Evolutionary conservation across 2,888 invertebrate genomes (phyloP).

Genomic region (Cyaniris semiargus): DNA sequence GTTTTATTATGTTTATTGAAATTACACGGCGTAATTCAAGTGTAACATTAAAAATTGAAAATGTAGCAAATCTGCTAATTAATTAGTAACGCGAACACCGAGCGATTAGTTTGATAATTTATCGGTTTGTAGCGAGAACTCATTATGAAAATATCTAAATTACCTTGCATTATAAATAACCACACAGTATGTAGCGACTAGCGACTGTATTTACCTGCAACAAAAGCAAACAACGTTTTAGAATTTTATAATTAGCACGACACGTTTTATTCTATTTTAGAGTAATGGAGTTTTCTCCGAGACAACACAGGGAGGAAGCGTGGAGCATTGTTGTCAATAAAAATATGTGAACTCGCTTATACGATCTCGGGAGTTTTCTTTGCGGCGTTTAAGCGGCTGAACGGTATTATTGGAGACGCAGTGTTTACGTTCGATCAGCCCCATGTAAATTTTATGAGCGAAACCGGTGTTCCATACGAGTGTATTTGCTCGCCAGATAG

Average conservation of each 20-base stretch:
- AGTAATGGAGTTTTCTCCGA: not conserved
- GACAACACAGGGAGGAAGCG: not conserved
- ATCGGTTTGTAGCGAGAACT: not conserved
- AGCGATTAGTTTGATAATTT: not conserved
- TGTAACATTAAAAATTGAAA: not conserved
- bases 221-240: not conserved
- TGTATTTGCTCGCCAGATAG: constrained; percentile 36
- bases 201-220: constrained; percentile 7
- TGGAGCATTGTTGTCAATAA: constrained; percentile 22
- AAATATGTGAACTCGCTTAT: constrained; percentile 22
- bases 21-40: not conserved
- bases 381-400: constrained; percentile 51
- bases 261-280: not conserved
- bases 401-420: constrained; percentile 57
- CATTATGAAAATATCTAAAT: not conserved
- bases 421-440: constrained; percentile 64
- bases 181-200: no score
- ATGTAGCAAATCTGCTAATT: not conserved
- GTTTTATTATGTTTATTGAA: not conserved
- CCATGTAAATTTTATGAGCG: constrained; percentile 43
- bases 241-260: not conserved
- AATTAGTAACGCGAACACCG: not conserved
- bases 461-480: constrained; percentile 40
- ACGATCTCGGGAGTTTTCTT: constrained; percentile 50
- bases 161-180: not conserved